Conservation (phyloP, 2,113 vertebrate genomes). For the Andinoacara biseriatus region DNA sequence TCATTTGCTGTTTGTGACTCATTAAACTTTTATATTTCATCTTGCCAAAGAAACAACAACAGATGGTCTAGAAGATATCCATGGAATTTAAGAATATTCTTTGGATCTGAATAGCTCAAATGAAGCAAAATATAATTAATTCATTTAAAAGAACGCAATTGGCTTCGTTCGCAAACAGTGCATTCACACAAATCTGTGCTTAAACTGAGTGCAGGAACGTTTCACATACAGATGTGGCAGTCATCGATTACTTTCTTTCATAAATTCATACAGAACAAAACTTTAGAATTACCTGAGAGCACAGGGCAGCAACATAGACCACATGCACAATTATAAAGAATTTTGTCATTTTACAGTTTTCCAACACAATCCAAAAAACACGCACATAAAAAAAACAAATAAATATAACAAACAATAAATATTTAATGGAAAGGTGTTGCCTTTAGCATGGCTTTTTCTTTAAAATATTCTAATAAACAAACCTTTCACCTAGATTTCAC, state of each 20-base stretch:
- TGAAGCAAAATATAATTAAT: not conserved
- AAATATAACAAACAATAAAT: not conserved
- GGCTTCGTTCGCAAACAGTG: not conserved
- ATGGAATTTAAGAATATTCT: not conserved
- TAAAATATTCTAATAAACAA: not conserved
- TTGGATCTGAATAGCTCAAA: not conserved
- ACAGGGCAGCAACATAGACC: not conserved
- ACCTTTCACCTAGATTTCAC: not conserved
- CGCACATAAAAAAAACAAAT: not conserved
- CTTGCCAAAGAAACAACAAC: not conserved
- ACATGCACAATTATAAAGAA: not conserved
- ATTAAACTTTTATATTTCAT: not conserved
- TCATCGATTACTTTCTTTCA: not conserved
- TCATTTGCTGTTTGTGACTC: not conserved
- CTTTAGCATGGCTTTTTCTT: not conserved
- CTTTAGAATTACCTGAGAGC: not conserved
- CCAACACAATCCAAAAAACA: not conserved
- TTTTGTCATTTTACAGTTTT: not conserved
- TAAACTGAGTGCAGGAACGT: not conserved
- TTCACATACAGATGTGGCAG: not conserved
- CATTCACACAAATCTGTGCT: not conserved
- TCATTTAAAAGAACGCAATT: not conserved
- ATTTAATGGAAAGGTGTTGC: too few relatives aligned
- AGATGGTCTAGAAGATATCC: not conserved
- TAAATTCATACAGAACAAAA: not conserved